Evolutionary conservation across 2,888 invertebrate species (phyloP).

Genomic region (Eledone cirrhosa): DNA sequence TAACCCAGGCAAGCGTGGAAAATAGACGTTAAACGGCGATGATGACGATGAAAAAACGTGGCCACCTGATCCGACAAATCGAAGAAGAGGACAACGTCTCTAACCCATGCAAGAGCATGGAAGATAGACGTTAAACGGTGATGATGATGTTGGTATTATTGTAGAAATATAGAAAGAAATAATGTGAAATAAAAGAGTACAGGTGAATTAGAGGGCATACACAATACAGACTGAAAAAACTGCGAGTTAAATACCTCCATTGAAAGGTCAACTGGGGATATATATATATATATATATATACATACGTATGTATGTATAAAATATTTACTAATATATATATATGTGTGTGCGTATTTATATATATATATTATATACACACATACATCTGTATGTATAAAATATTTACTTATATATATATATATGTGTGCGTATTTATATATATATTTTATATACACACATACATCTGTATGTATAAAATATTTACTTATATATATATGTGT

Average conservation of each 20-base stretch:
- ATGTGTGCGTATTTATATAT: neutral
- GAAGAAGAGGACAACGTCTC: too few relatives aligned
- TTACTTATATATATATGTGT: neutral
- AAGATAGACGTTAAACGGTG: too few relatives aligned
- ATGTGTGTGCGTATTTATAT: neutral
- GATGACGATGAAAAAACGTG: too few relatives aligned
- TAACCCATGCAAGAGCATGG: too few relatives aligned
- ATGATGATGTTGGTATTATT: neutral
- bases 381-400: neutral
- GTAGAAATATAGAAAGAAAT: neutral
- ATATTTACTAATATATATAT: neutral
- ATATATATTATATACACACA: too few relatives aligned
- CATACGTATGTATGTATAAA: neutral
- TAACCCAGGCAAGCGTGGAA: too few relatives aligned
- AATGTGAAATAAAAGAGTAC: neutral
- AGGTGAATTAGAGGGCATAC: neutral
- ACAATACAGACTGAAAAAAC: too few relatives aligned
- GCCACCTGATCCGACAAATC: too few relatives aligned
- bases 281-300: slow-evolving; percentile 3
- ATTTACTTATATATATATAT: neutral
- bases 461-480: slow-evolving; percentile 25
- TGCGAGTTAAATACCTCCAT: too few relatives aligned
- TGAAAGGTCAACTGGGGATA: too few relatives aligned
- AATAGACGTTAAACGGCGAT: too few relatives aligned
- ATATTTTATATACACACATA: neutral